Conservation (phyloP, 2,113 vertebrate genomes). For the Cryptomyrus ogoouensis region DNA sequence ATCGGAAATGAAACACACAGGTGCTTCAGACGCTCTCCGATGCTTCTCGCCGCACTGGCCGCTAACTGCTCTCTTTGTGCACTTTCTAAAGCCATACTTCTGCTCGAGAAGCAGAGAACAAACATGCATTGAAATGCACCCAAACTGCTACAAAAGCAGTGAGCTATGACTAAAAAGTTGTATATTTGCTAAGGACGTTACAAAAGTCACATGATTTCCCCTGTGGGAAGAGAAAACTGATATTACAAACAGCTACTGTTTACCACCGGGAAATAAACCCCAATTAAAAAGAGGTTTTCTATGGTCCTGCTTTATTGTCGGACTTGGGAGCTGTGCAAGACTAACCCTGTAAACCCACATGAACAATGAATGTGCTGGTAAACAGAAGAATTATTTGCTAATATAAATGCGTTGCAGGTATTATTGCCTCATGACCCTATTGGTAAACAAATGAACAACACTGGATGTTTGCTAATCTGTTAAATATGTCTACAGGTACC, state of each 20-base stretch:
- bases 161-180: not conserved
- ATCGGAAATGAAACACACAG: not conserved
- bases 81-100: not conserved
- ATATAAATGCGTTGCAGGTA: not conserved
- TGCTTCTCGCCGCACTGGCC: not conserved
- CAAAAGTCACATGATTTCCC: not conserved
- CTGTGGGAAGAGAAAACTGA: not conserved
- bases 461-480: not conserved
- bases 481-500: not conserved
- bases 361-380: not conserved
- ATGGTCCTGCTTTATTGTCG: not conserved
- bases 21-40: not conserved
- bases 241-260: not conserved
- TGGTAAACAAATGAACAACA: not conserved
- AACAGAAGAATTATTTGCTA: not conserved
- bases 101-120: not conserved
- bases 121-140: not conserved
- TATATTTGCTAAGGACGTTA: not conserved
- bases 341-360: not conserved
- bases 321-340: not conserved
- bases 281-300: not conserved
- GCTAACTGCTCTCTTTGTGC: not conserved
- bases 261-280: not conserved
- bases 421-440: not conserved
- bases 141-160: not conserved